These are phyloP conservation scores for Drosophila aldrichi DNA, from an alignment of 2,888 invertebrate species.

Conservation along the genomic window DNA sequence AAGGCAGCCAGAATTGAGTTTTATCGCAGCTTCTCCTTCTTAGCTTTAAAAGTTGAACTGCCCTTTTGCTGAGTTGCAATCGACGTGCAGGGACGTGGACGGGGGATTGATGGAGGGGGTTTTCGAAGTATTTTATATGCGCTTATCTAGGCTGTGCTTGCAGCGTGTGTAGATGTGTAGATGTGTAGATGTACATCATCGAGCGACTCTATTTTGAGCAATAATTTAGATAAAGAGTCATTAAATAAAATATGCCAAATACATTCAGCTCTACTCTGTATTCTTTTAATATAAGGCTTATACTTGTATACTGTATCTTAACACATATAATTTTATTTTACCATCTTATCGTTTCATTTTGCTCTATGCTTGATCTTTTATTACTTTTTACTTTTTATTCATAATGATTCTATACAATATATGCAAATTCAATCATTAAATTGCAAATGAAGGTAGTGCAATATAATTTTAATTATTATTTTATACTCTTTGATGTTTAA, in stretches of 20 bases:
- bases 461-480: slow-evolving; percentile 2
- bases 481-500: neutral
- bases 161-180: fast-evolving
- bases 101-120: neutral
- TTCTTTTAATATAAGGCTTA: neutral
- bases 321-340: neutral
- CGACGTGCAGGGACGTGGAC: slow-evolving; percentile 12
- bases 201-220: too few relatives aligned
- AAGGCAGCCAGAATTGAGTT: slow-evolving; percentile 28
- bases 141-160: neutral
- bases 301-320: too few relatives aligned
- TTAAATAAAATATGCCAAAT: neutral
- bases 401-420: neutral
- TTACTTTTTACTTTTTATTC: neutral
- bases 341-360: neutral
- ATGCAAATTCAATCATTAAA: slow-evolving; percentile 1
- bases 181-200: neutral
- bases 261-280: neutral
- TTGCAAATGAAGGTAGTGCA: neutral
- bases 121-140: too few relatives aligned
- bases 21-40: neutral
- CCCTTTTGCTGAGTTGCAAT: slow-evolving; percentile 7
- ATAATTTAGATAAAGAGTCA: neutral
- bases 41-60: slow-evolving; percentile 2
- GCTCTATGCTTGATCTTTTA: neutral